Evolutionary conservation across 2,113 vertebrate species (phyloP).

Genomic region (Phaethornis superciliosus): DNA sequence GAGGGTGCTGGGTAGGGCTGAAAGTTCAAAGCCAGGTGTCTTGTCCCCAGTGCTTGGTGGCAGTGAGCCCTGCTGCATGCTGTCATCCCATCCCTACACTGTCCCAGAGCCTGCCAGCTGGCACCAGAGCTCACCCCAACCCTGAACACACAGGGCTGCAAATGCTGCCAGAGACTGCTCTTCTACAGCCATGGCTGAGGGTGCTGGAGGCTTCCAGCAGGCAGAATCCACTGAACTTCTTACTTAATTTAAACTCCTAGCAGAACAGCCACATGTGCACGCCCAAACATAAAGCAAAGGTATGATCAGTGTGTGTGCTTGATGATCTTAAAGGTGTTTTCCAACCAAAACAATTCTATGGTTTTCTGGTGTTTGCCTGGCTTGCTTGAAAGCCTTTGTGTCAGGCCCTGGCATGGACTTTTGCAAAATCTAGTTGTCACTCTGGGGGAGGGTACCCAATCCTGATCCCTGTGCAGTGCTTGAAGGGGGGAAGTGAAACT

Average conservation of each 20-base stretch:
- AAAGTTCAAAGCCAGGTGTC: neutral
- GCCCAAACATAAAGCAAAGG: neutral
- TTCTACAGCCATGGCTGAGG: neutral
- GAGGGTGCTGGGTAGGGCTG: neutral
- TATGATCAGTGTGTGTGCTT: too few species aligned
- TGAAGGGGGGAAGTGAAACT: neutral
- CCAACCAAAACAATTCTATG: too few species aligned
- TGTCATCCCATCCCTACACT: neutral
- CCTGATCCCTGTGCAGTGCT: neutral
- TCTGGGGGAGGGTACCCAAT: neutral
- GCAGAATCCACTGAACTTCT: neutral
- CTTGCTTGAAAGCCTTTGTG: neutral
- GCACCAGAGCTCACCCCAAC: accelerated
- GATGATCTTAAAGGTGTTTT: too few species aligned
- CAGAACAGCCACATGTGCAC: accelerated
- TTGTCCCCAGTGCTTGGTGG: neutral
- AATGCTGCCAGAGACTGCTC: accelerated
- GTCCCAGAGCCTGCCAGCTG: neutral
- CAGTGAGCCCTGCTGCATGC: neutral
- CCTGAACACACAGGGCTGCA: accelerated
- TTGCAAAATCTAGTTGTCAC: accelerated
- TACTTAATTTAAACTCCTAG: neutral
- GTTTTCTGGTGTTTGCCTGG: neutral
- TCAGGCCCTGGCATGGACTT: neutral
- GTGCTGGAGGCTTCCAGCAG: neutral